phyloP scores from a whole-genome alignment of 1,140 invertebrate genomes.

The Cotesia typhae region DNA sequence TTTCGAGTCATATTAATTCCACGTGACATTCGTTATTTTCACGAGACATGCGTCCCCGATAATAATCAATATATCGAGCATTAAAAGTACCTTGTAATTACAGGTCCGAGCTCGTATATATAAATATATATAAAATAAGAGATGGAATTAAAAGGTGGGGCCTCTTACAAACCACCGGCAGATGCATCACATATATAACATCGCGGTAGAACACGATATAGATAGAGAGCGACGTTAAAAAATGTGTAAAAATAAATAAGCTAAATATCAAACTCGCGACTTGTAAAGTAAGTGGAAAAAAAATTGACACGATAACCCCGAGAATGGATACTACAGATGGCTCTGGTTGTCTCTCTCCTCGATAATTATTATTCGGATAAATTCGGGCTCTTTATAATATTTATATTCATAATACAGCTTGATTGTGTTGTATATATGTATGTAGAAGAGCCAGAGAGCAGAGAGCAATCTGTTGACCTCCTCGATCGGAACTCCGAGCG shows the following conservation, averaged over 20 bases:
- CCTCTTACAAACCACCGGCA: slow-evolving; percentile 34
- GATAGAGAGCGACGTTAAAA: background rate
- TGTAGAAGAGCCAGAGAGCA: too few relatives aligned
- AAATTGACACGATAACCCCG: too few relatives aligned
- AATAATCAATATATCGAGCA: slow-evolving; percentile 42
- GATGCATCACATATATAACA: slow-evolving; percentile 36
- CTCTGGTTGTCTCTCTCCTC: too few relatives aligned
- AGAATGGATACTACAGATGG: too few relatives aligned
- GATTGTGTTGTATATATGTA: too few relatives aligned
- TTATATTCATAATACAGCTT: too few relatives aligned
- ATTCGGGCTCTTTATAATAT: too few relatives aligned
- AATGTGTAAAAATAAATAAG: background rate
- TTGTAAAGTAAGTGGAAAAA: too few relatives aligned
- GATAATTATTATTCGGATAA: too few relatives aligned
- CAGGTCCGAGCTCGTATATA: slow-evolving; percentile 13
- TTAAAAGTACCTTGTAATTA: slow-evolving; percentile 41
- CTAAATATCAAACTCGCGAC: background rate
- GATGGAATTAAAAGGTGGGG: slow-evolving; percentile 21
- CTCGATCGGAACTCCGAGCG: background rate
- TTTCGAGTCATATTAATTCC: background rate
- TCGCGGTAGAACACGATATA: slow-evolving; percentile 4
- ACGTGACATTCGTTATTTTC: background rate
- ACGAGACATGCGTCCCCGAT: slow-evolving; percentile 23
- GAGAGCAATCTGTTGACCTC: background rate
- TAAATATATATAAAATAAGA: slow-evolving; percentile 4